These are phyloP conservation scores for Coracias cyanogaster DNA, from an alignment of 2,797 vertebrate genomes.

Conservation along the genomic window DNA sequence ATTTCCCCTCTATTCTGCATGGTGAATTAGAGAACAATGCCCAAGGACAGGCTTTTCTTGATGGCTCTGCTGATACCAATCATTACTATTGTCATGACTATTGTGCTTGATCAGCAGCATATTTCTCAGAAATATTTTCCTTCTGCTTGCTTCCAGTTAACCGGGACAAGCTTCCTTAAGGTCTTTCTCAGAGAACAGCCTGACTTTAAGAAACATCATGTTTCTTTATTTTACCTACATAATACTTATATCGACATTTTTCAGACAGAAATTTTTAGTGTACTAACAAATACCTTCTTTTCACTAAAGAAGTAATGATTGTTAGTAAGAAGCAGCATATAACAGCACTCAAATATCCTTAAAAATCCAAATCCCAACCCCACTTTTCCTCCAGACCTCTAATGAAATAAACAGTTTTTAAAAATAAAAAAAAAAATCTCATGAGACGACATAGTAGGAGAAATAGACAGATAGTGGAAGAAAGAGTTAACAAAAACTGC, in stretches of 20 bases:
- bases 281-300: background rate
- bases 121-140: background rate
- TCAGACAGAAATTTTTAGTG: background rate
- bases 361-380: background rate
- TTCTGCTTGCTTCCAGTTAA: background rate
- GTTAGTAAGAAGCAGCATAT: background rate
- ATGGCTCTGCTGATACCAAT: background rate
- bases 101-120: background rate
- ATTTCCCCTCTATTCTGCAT: background rate
- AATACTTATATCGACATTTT: background rate
- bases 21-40: background rate
- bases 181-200: background rate
- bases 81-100: background rate
- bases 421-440: background rate
- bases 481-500: conserved; percentile 59
- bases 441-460: background rate
- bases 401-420: background rate
- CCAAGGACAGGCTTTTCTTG: background rate
- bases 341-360: background rate
- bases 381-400: background rate
- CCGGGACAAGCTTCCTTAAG: background rate
- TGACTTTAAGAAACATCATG: background rate
- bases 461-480: background rate
- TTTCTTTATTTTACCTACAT: background rate
- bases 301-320: background rate